These are phyloP conservation scores for Halichondria panicea DNA, from an alignment of 37 sponge, comb jelly and placozoan genomes.

Conservation along the genomic window DNA sequence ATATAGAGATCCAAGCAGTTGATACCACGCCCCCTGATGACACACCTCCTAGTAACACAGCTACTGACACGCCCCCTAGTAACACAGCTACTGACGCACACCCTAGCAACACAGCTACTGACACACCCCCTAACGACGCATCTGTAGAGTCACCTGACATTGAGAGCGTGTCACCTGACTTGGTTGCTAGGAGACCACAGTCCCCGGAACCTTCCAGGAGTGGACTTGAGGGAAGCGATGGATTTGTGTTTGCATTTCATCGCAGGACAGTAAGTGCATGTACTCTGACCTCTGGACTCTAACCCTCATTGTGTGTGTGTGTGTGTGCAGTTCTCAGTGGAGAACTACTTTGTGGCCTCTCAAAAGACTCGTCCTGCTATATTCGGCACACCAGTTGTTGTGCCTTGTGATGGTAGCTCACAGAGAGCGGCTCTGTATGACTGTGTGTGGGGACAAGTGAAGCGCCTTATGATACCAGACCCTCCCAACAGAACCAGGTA, in stretches of 20 bases:
- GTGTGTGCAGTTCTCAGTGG: constrained; percentile 48
- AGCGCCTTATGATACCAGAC: constrained; percentile 76
- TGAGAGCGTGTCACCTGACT: too few relatives aligned
- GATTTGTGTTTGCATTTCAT: constrained; percentile 52
- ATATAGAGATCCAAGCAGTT: too few relatives aligned
- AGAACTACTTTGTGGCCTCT: constrained; percentile 73
- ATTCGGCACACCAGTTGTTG: constrained; percentile 82
- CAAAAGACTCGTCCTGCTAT: constrained; percentile 68
- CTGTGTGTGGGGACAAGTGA: constrained; percentile 64
- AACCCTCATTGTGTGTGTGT: background rate
- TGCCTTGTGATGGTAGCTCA: constrained; percentile 58
- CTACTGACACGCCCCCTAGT: too few relatives aligned
- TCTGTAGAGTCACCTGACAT: too few relatives aligned
- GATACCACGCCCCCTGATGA: too few relatives aligned
- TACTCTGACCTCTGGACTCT: background rate
- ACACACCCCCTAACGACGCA: too few relatives aligned
- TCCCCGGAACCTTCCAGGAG: too few relatives aligned
- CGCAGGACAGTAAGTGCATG: constrained; percentile 7
- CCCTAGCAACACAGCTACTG: too few relatives aligned
- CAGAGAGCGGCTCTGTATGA: constrained; percentile 62
- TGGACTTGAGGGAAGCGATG: constrained; percentile 15
- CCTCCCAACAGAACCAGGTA: constrained; percentile 6
- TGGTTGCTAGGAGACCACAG: too few relatives aligned
- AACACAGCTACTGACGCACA: too few relatives aligned
- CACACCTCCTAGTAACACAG: too few relatives aligned